Evolutionary conservation across 2,888 invertebrate species (phyloP), one percentile per base, ranked within the genome.

Genomic region (Drosophila suboccidentalis): DNA sequence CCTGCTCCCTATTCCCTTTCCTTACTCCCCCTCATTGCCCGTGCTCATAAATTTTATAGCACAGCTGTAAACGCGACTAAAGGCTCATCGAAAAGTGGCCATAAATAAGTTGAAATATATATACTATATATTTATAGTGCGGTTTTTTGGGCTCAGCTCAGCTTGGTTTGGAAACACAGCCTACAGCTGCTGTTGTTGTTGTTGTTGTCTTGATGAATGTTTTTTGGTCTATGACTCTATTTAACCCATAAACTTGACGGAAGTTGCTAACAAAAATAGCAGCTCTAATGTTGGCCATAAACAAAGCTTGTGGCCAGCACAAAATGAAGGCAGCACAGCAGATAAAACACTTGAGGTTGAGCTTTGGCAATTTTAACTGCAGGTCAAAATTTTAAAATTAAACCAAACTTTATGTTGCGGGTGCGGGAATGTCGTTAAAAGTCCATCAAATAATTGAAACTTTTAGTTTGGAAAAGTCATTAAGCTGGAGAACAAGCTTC

Each of bases 71-170:
- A 86, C 80, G 77, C 87, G 77, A 72, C 79, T 82, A 85, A 83
- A 82, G 82, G 70, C 86, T 76, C 86, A 89, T 86, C 85, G 89
- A 86, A 85, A 87, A 86, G 80, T 72, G 88, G 69, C 71, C 89
- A 89, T 86, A 86, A 86, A 89, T 89, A 85, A 84, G 87, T 89
- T 89, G 62, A 82, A 81, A 79, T 78, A 80, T 75, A 76, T 41
- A 63, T 36, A 44, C 22, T 15, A 15, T 57, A 78, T 74, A 75
- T 90, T 80, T 80, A 90, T 88, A 88, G 84, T 89, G 84, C 64
- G 84, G 84, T 72, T 75, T 68, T 58, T 46, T 50, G 36, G 44
- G 38, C 39, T 38, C 53, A 61, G 49, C 61, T 29, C 29, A 29
- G 29, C 29, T 29, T 10, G 9, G 39, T 5, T 58, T 38, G 50